These are phyloP conservation scores for Labia minor DNA, from an alignment of 2,888 invertebrate genomes.

Conservation along the genomic window DNA sequence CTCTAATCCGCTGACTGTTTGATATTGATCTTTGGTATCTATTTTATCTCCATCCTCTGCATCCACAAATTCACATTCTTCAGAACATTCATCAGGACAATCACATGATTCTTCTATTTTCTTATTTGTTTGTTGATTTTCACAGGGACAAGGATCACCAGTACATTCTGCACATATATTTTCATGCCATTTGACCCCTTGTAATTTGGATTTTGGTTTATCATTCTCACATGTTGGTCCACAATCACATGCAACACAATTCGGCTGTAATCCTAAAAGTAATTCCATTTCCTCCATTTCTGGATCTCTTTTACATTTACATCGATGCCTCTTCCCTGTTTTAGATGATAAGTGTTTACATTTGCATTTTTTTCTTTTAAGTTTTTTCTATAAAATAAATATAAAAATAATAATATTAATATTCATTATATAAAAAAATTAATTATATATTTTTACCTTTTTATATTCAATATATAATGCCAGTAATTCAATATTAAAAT, in stretches of 20 bases:
- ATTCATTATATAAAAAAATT: not conserved
- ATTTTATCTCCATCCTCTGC: not conserved
- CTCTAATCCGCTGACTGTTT: not conserved
- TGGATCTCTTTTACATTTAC: not conserved
- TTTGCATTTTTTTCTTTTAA: not conserved
- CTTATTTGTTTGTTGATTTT: not conserved
- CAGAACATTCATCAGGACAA: not conserved
- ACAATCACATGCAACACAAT: not conserved
- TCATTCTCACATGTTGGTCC: not conserved
- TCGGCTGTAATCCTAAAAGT: not conserved
- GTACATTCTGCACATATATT: not conserved
- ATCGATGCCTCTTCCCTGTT: not conserved
- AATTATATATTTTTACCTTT: slow-evolving; percentile 3
- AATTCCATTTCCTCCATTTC: not conserved
- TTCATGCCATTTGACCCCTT: not conserved
- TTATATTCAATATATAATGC: not conserved
- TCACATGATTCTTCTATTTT: not conserved
- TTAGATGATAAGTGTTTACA: not conserved
- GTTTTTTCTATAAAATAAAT: not conserved
- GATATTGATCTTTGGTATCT: not conserved
- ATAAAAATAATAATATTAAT: not conserved
- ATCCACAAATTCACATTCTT: not conserved
- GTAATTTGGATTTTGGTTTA: not conserved
- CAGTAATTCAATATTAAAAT: not conserved
- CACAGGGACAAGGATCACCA: not conserved